Percentiles rank a stretch among this genome's conserved stretches.
Evolutionary conservation across 1,140 invertebrate species (phyloP).

Genomic region (Trachymyrmex septentrionalis): DNA sequence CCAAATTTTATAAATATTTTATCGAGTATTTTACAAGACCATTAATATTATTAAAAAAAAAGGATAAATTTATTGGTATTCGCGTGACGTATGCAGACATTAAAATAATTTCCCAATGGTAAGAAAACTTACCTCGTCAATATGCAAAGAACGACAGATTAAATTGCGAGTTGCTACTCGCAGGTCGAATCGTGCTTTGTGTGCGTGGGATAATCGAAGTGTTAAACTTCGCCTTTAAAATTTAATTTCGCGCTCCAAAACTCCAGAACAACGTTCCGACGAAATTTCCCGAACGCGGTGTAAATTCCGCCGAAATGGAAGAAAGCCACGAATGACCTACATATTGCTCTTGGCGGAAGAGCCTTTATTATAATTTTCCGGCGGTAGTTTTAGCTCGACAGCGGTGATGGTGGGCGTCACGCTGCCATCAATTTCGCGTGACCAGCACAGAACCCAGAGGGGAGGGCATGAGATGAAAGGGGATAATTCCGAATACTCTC

Average conservation of each 20-base stretch:
- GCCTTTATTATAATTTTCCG: conserved; percentile 62
- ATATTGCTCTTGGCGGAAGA: conserved; percentile 24
- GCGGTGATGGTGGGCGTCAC: conserved; percentile 22
- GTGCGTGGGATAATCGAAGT: conserved; percentile 45
- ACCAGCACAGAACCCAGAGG: background rate
- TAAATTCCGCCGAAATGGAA: conserved; percentile 60
- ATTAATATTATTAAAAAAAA: conserved; percentile 9
- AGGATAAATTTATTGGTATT: conserved; percentile 21
- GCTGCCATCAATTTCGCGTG: conserved; percentile 39
- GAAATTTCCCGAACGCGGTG: conserved; percentile 57
- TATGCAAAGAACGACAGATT: conserved; percentile 57
- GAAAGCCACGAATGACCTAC: conserved; percentile 62
- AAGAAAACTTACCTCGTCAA: conserved; percentile 46
- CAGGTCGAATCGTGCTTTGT: conserved; percentile 36
- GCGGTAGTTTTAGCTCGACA: conserved; percentile 38
- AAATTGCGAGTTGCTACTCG: conserved; percentile 44
- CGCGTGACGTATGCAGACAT: background rate
- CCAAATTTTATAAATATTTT: background rate
- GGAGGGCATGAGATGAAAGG: conserved; percentile 12
- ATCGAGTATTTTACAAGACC: background rate
- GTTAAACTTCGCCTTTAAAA: conserved; percentile 58
- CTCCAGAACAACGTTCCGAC: conserved; percentile 37
- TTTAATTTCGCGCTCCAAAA: conserved; percentile 61
- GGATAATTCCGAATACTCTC: conserved; percentile 33
- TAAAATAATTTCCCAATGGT: background rate